phyloP scores from a whole-genome alignment of 2,113 vertebrate species.

The Mesocricetus auratus region DNA sequence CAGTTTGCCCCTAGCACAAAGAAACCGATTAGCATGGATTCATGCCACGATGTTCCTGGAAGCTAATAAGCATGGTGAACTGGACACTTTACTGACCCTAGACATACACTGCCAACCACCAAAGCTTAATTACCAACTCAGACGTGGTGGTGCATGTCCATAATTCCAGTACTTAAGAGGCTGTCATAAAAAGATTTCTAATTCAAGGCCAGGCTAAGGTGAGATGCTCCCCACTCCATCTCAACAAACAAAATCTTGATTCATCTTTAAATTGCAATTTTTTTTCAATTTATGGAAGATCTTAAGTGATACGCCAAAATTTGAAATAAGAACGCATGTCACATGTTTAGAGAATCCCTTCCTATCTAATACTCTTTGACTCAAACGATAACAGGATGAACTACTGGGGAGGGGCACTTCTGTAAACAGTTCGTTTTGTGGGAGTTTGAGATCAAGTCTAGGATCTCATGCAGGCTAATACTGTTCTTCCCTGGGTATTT shows the following conservation, averaged over 20 bases:
- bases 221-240: not conserved
- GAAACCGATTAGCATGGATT: not conserved
- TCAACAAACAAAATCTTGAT: not conserved
- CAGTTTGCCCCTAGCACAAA: not conserved
- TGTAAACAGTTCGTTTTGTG: not conserved
- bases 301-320: not conserved
- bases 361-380: not conserved
- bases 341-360: slow-evolving; percentile 1
- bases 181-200: not conserved
- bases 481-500: not conserved
- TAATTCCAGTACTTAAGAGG: not conserved
- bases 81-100: not conserved
- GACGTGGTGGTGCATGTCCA: not conserved
- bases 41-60: not conserved
- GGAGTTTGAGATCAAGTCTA: not conserved
- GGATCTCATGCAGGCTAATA: not conserved
- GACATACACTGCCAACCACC: not conserved
- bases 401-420: not conserved
- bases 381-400: not conserved
- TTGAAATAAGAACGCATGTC: not conserved
- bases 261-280: not conserved
- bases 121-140: not conserved
- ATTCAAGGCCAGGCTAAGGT: not conserved
- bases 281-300: not conserved
- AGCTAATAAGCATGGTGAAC: not conserved